Evolutionary conservation across 2,113 vertebrate species (phyloP), one percentile per base, ranked within the genome.

Genomic region (Brachirus orientalis): DNA sequence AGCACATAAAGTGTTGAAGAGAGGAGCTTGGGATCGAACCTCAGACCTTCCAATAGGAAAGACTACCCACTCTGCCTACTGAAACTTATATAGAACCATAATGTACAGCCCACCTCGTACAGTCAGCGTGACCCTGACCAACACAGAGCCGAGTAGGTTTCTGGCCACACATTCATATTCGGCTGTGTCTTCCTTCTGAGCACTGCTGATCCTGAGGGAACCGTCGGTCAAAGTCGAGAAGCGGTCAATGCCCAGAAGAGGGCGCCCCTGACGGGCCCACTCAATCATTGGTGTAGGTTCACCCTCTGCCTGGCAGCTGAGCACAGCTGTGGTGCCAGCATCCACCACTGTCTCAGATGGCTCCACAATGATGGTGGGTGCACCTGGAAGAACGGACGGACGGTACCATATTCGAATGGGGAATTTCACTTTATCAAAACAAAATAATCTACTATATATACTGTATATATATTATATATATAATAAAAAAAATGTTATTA

Each of bases 101-200:
- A 28, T 13, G 13, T 36, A 7, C 6, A 11, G 79, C 93, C 87
- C 73, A 98, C 98, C 96, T 70, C 93, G 94, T 5, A 99, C 94
- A 20, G 93, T 96, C 6, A 99, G 80, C 0, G 93, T 73, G 3
- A 92, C 94, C 35, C 91, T 90, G 70, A 92, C 85, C 44, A 96
- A 91, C 43, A 94, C 93, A 0, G 96, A 97, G 9, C 98, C 97
- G 74, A 99, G 90, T 0, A 95, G 44, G 53, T 99, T 99, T 77
- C 95, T 94, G 8, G 97, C 97, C 10, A 96, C 92, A 1, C 98
- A 99, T 85, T 98, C 92, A 18, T 98, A 99, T 20, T 95, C 90
- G 0, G 96, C 84, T 0, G 96, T 98, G 80, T 99, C 96, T 80
- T 97, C 95, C 77, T 94, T 95, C 57, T 72, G 94, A 2, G 93